phyloP scores from a whole-genome alignment of 53 echinoderm and acorn worm species.

The Temnopleurus reevesii region DNA sequence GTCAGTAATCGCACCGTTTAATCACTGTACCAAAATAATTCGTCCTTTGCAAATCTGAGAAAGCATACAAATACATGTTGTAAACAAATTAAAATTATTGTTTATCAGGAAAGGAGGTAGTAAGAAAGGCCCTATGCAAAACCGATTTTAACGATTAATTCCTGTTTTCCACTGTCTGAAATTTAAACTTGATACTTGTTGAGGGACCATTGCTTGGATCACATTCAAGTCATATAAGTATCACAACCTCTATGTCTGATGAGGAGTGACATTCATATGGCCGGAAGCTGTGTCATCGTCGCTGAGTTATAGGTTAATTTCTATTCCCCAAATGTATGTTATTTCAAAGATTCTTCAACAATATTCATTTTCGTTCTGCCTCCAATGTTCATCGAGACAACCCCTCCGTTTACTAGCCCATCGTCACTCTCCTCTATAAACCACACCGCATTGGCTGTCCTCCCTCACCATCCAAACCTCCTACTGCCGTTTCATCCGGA shows the following conservation, averaged over 20 bases:
- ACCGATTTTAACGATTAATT: too few relatives aligned
- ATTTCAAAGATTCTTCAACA: background rate
- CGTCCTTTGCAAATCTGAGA: too few relatives aligned
- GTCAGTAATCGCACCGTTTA: too few relatives aligned
- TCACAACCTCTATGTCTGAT: background rate
- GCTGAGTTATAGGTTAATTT: constrained; percentile 45
- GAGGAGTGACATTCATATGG: background rate
- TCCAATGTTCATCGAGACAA: too few relatives aligned
- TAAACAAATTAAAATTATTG: too few relatives aligned
- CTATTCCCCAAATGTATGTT: background rate
- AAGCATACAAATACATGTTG: too few relatives aligned
- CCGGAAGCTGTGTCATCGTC: constrained; percentile 11
- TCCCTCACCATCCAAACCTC: background rate
- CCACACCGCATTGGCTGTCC: background rate
- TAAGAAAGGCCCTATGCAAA: too few relatives aligned
- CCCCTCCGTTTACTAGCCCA: too few relatives aligned
- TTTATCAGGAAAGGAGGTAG: too few relatives aligned
- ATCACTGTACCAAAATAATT: too few relatives aligned
- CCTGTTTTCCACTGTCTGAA: background rate
- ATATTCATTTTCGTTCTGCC: background rate
- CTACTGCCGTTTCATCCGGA: constrained; percentile 16
- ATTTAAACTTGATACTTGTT: background rate
- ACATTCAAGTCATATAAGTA: background rate
- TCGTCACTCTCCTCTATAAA: too few relatives aligned
- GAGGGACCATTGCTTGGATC: background rate